Conservation (phyloP, 2,113 vertebrate species). For the Lanius collurio region DNA sequence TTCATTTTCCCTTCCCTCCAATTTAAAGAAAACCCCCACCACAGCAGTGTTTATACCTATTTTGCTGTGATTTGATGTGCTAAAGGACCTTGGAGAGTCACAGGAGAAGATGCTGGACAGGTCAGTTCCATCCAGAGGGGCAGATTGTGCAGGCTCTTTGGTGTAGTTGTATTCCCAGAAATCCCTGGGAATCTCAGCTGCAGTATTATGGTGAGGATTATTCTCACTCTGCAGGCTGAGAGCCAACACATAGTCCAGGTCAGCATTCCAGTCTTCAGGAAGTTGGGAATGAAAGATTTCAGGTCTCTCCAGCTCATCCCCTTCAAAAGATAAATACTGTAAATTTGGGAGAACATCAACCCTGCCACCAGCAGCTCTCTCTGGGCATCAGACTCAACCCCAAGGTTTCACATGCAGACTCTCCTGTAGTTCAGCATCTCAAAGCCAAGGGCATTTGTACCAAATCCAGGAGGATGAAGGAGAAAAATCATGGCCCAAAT, state of each 20-base stretch:
- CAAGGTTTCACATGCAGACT: neutral
- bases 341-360: neutral
- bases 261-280: conserved; percentile 70
- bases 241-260: conserved; percentile 88
- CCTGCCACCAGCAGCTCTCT: neutral
- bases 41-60: neutral
- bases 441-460: neutral
- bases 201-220: neutral
- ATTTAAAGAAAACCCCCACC: neutral
- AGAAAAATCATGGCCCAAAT: neutral
- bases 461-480: neutral
- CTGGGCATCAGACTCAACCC: neutral
- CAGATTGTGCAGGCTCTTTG: neutral
- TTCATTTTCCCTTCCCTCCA: neutral
- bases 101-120: neutral
- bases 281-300: neutral
- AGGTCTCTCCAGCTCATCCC: conserved; percentile 36
- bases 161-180: conserved; percentile 50
- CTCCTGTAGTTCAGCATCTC: neutral
- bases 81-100: neutral
- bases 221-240: conserved; percentile 85
- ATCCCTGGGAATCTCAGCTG: neutral
- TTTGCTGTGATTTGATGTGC: neutral
- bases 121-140: neutral
- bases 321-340: neutral